Evolutionary conservation across 2,797 vertebrate genomes (phyloP), one percentile per base, ranked within the genome.

Genomic region (Lerista edwardsae): DNA sequence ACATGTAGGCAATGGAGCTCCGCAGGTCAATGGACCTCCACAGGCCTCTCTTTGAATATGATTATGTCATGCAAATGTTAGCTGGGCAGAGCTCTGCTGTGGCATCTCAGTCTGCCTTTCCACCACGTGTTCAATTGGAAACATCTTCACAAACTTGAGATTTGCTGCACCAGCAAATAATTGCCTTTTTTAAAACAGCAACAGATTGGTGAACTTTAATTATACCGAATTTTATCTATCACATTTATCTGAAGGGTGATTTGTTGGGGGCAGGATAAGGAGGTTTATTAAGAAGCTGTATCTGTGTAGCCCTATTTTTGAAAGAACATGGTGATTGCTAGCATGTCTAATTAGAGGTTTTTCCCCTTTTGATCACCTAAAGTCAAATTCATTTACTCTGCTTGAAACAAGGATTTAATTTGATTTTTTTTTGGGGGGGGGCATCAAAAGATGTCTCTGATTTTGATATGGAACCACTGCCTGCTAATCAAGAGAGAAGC

Each of bases 331-430:
- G 86, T 93, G 91, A 94, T 91, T 91, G 91, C 93, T 85, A 93
- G 64, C 2, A 8, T 94, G 91, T 95, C 94, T 96, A 95, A 96
- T 96, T 96, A 95, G 92, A 94, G 94, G 95, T 93, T 95, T 93
- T 86, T 84, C 93, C 93, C 90, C 92, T 91, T 93, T 93, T 94
- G 92, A 94, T 95, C 94, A 95, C 93, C 93, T 94, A 93, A 94
- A 96, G 95, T 96, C 95, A 94, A 94, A 96, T 95, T 96, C 95
- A 96, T 95, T 96, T 96, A 94, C 94, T 94, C 88, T 88, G 94
- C 94, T 96, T 93, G 91, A 95, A 95, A 93, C 92, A 94, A 94
- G 91, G 92, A 92, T 95, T 94, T 96, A 95, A 96, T 95, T 96
- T 95, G 92, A 93, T 94, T 91, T 90, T 84, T 81, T 86, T 83